A percentile compares a stretch with the other conserved stretches of the same genome.
These are phyloP conservation scores for Stichopus horrens DNA, from an alignment of 53 echinoderm and acorn worm species.

Conservation along the genomic window DNA sequence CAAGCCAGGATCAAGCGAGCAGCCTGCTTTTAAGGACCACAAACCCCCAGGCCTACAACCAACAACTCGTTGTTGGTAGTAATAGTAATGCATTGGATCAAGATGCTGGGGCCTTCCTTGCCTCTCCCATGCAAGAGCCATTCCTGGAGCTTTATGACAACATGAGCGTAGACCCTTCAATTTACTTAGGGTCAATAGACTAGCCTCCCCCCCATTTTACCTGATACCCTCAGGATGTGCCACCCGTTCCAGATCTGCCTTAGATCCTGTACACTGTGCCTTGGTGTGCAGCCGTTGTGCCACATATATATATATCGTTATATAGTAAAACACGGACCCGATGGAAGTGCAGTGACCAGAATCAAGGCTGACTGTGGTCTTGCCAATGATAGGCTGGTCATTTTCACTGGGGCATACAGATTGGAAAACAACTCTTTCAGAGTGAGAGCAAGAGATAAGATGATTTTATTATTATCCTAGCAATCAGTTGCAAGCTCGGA, in stretches of 20 bases:
- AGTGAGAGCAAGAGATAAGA: no score
- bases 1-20: neutral
- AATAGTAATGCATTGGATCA: constrained; percentile 5
- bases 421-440: no score
- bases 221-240: neutral
- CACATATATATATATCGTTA: neutral
- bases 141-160: constrained; percentile 14
- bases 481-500: no score
- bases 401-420: no score
- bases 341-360: no score
- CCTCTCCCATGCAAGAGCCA: neutral
- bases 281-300: neutral
- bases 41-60: neutral
- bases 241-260: neutral
- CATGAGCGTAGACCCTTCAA: neutral
- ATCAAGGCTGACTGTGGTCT: no score
- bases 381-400: no score
- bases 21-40: neutral
- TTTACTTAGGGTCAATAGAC: constrained; percentile 18
- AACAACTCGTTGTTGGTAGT: neutral
- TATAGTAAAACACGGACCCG: no score
- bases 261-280: neutral
- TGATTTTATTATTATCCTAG: no score
- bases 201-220: neutral
- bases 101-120: constrained; percentile 4